Evolutionary conservation across 2,888 invertebrate genomes (phyloP).

Genomic region (Kuschelorhynchus macadamiae): DNA sequence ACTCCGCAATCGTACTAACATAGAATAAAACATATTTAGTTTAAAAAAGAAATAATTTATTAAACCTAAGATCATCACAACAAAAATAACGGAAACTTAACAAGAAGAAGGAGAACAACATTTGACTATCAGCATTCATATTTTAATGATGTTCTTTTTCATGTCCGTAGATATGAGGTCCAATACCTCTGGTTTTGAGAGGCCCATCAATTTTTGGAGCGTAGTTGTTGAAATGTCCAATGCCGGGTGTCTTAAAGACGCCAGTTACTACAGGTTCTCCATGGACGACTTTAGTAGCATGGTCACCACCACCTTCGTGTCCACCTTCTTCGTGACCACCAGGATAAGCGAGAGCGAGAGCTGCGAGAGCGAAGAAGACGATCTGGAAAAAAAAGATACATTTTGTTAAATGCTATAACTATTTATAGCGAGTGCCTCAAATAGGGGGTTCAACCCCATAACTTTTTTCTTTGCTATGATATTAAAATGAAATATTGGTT

Average conservation of each 20-base stretch:
- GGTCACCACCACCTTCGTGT: constrained; percentile 18
- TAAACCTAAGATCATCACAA: constrained; percentile 39
- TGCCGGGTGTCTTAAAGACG: constrained; percentile 38
- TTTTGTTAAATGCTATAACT: no score
- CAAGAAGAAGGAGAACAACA: neutral
- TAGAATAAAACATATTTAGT: neutral
- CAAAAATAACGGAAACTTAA: constrained; percentile 16
- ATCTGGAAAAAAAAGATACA: constrained; percentile 26
- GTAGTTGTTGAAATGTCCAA: constrained; percentile 49
- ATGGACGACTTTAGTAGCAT: constrained; percentile 36
- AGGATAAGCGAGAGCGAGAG: constrained; percentile 26
- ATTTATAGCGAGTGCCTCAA: no score
- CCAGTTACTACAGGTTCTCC: constrained; percentile 51
- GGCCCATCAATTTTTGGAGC: constrained; percentile 49
- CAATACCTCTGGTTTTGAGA: constrained; percentile 48
- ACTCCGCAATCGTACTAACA: no score
- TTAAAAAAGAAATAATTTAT: constrained; percentile 28
- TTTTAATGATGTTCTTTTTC: neutral
- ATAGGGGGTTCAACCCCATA: no score
- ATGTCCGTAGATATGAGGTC: constrained; percentile 36
- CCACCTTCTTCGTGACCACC: constrained; percentile 36
- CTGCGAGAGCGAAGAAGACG: constrained; percentile 29
- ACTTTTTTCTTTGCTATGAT: no score
- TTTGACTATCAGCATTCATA: neutral
- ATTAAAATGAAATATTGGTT: no score